phyloP scores from a whole-genome alignment of 2,113 vertebrate species.

The Polypterus bichir region DNA sequence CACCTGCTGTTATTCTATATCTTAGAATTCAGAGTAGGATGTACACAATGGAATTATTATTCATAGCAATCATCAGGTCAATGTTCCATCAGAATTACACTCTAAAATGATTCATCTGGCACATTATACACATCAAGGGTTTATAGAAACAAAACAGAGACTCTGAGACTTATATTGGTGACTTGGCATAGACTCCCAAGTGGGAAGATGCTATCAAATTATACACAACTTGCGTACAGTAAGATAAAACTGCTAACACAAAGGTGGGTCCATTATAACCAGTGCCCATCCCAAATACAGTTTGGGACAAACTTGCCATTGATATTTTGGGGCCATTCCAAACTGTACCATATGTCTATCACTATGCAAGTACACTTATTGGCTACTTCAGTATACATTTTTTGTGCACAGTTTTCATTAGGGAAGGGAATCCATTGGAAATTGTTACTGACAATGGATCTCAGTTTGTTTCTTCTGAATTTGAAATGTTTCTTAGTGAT shows the following conservation, averaged over 20 bases:
- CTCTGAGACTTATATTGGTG: not conserved
- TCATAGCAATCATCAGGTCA: too few species aligned
- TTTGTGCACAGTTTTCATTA: constrained; percentile 20
- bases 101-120: too few species aligned
- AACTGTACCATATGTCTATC: constrained; percentile 14
- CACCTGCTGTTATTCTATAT: too few species aligned
- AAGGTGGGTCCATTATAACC: not conserved
- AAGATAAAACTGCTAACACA: not conserved
- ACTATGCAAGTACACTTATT: constrained; percentile 25
- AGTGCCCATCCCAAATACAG: constrained; percentile 6
- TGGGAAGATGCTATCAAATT: not conserved
- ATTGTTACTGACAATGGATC: constrained; percentile 17
- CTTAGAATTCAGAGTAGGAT: too few species aligned
- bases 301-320: rapidly evolving
- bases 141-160: too few species aligned
- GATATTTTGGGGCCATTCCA: constrained; percentile 10
- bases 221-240: not conserved
- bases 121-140: too few species aligned
- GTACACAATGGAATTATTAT: too few species aligned
- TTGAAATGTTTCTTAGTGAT: constrained; percentile 23
- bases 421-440: constrained; percentile 24
- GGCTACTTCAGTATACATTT: constrained; percentile 17
- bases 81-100: too few species aligned
- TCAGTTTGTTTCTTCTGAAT: constrained; percentile 14
- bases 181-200: too few species aligned